Evolutionary conservation across 2,888 invertebrate genomes (phyloP).

Genomic region (Caprella mutica): DNA sequence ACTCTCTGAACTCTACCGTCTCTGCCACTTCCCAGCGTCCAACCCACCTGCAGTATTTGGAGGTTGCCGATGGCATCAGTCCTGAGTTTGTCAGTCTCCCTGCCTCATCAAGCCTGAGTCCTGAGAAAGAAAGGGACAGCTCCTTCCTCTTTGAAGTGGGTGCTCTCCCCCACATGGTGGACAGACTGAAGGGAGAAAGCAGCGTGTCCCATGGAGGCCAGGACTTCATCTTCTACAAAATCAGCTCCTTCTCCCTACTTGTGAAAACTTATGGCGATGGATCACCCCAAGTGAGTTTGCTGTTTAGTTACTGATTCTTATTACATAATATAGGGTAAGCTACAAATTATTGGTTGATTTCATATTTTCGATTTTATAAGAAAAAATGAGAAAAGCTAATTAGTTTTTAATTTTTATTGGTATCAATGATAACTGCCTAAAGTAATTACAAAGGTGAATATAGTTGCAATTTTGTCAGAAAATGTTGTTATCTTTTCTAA

Average conservation of each 20-base stretch:
- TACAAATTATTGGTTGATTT: no score
- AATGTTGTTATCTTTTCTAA: no score
- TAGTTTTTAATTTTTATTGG: no score
- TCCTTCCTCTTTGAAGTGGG: conserved; percentile 7
- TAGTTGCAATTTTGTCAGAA: no score
- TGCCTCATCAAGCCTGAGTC: neutral
- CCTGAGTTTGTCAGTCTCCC: neutral
- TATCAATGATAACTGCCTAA: no score
- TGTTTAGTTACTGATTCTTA: no score
- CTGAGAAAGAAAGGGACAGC: neutral
- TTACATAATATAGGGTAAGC: no score
- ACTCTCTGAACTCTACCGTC: conserved; percentile 15
- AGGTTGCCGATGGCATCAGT: conserved; percentile 1
- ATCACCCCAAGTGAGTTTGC: conserved; percentile 22
- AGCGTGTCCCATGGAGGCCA: conserved; percentile 25
- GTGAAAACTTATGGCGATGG: conserved; percentile 21
- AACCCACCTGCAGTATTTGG: conserved; percentile 20
- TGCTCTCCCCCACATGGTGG: neutral
- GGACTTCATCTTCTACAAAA: conserved; percentile 26
- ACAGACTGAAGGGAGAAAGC: conserved; percentile 10
- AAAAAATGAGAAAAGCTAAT: no score
- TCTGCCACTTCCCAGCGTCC: conserved; percentile 20
- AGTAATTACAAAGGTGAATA: no score
- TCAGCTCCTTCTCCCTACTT: conserved; percentile 18
- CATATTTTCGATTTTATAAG: no score